Conservation (phyloP, 2,113 vertebrate genomes). For the Malurus elegans region DNA sequence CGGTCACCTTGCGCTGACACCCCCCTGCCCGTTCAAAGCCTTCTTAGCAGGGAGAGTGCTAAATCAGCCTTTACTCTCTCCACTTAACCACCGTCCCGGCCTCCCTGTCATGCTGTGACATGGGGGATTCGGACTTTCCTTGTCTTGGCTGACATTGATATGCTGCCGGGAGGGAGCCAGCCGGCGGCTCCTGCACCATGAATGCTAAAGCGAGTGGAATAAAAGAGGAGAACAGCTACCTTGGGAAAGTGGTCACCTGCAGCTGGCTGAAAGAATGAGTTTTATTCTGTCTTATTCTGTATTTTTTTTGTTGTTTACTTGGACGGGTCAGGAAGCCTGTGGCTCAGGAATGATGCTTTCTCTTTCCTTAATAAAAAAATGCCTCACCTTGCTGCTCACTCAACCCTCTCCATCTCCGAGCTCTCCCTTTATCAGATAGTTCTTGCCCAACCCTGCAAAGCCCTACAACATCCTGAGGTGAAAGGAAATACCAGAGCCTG, state of each 20-base stretch:
- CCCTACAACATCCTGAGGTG: background rate
- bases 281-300: background rate
- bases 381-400: background rate
- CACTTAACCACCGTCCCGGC: conserved; percentile 7
- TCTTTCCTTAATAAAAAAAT: background rate
- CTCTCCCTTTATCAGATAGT: background rate
- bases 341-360: background rate
- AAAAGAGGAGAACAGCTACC: background rate
- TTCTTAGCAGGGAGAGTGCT: background rate
- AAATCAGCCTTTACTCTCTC: background rate
- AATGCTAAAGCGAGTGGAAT: conserved; percentile 13
- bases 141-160: conserved; percentile 63
- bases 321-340: background rate
- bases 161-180: conserved; percentile 26
- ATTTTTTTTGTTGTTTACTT: background rate
- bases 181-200: background rate
- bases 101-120: background rate
- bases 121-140: conserved; percentile 29
- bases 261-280: background rate
- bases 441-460: background rate
- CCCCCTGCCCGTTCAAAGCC: background rate
- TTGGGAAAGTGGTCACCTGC: conserved; percentile 4
- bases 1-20: conserved; percentile 22
- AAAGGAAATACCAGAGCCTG: background rate
- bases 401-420: rapidly evolving